Conservation (phyloP, 2,797 vertebrate genomes). For the Alectoris magna region DNA sequence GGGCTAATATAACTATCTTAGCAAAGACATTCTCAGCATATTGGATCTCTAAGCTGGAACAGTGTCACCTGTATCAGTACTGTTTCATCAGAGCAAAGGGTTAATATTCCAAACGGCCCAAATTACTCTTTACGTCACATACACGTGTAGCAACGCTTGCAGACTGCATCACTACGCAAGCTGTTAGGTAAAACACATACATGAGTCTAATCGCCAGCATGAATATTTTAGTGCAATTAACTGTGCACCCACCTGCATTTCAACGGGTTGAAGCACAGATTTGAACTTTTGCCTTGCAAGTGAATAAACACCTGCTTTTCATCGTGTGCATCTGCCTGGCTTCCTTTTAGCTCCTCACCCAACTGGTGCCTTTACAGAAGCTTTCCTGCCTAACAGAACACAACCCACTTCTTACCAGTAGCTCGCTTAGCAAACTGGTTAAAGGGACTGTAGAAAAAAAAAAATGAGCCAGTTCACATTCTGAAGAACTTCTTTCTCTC, state of each 20-base stretch:
- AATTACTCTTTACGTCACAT: rapidly evolving
- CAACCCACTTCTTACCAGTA: not conserved
- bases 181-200: rapidly evolving
- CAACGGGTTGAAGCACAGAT: not conserved
- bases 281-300: not conserved
- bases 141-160: not conserved
- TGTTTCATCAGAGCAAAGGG: not conserved
- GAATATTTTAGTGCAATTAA: not conserved
- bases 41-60: not conserved
- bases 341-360: not conserved
- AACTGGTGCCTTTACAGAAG: rapidly evolving
- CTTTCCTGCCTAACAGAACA: not conserved
- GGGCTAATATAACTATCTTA: not conserved
- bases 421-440: not conserved
- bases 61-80: rapidly evolving
- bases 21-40: not conserved
- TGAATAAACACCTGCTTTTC: not conserved
- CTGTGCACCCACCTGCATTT: not conserved
- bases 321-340: rapidly evolving
- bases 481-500: not conserved
- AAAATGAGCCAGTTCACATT: not conserved
- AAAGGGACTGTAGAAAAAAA: not conserved
- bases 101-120: not conserved
- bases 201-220: not conserved
- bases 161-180: rapidly evolving